Percentiles rank a stretch among this genome's conserved stretches.
These are phyloP conservation scores for Martes flavigula DNA, from an alignment of 2,797 vertebrate genomes.

Conservation along the genomic window DNA sequence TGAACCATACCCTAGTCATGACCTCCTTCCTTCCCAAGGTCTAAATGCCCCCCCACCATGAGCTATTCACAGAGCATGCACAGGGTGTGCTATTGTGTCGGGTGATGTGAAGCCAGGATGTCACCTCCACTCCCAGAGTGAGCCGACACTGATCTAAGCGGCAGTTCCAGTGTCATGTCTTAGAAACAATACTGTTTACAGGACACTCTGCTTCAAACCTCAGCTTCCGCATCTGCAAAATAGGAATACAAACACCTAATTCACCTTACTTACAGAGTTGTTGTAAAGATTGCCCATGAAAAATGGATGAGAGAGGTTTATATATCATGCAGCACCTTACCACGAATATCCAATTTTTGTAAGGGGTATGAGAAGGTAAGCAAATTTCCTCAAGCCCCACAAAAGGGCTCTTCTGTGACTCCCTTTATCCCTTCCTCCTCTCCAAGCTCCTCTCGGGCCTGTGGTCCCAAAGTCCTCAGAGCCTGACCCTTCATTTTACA, in stretches of 20 bases:
- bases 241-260: background rate
- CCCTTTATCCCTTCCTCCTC: background rate
- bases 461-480: background rate
- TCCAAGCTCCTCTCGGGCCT: background rate
- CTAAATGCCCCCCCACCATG: background rate
- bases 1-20: background rate
- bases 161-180: background rate
- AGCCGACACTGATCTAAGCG: background rate
- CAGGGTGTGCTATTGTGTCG: background rate
- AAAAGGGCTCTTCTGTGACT: background rate
- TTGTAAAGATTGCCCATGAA: background rate
- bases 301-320: background rate
- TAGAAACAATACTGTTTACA: background rate
- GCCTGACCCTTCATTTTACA: background rate
- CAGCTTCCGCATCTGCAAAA: background rate
- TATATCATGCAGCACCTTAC: background rate
- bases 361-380: background rate
- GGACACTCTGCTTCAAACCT: background rate
- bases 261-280: background rate
- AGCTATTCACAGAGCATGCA: background rate
- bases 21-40: background rate
- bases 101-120: background rate
- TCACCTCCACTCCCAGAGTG: background rate
- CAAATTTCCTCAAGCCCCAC: background rate
- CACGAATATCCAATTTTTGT: background rate